Conservation (phyloP, 2,888 invertebrate genomes). For the Heteropelma amictum region DNA sequence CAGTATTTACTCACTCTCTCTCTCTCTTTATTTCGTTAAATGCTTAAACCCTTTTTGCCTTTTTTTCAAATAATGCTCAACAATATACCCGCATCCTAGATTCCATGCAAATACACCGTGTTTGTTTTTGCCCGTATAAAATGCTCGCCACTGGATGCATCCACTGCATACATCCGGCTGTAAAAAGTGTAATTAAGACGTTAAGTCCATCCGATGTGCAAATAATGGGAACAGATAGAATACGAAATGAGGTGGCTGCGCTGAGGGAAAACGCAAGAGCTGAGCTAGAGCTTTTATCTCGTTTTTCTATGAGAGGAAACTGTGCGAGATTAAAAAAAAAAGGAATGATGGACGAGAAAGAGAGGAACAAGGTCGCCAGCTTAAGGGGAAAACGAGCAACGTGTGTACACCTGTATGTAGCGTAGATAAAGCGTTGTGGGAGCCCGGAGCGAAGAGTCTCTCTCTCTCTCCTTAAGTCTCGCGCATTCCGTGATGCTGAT, state of each 20-base stretch:
- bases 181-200: slow-evolving; percentile 51
- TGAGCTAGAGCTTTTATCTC: background rate
- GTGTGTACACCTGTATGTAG: no score
- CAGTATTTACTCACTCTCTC: no score
- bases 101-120: background rate
- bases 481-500: slow-evolving; percentile 39
- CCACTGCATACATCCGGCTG: slow-evolving; percentile 12
- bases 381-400: no score
- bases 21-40: no score
- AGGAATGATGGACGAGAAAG: no score
- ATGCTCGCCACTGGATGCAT: background rate
- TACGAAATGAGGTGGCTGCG: slow-evolving; percentile 32
- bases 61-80: background rate
- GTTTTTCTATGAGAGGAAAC: background rate
- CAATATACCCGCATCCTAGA: background rate
- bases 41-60: no score
- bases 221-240: slow-evolving; percentile 52
- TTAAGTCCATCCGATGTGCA: slow-evolving; percentile 48
- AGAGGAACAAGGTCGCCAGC: no score
- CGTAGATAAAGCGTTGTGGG: no score
- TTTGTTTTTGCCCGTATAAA: background rate
- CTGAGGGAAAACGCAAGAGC: slow-evolving; percentile 12
- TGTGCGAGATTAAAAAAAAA: no score
- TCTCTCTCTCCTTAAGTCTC: background rate
- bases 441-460: no score